A percentile compares a stretch with the other conserved stretches of the same genome.
Conservation (phyloP, 2,888 invertebrate genomes). For the Spicauda simplicius region DNA sequence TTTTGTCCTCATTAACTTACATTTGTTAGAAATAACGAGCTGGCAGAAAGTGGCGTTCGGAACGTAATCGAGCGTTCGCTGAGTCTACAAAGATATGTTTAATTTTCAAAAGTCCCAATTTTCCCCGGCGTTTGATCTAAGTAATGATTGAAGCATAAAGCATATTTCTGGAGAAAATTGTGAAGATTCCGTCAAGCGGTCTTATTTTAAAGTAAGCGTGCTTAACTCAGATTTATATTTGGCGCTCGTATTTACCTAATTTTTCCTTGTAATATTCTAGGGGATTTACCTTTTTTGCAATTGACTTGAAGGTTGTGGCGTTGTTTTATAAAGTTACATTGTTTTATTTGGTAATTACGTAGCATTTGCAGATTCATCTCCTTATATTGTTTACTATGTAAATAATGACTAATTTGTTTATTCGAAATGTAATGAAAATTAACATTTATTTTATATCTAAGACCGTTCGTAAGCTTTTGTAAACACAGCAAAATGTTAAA, state of each 20-base stretch:
- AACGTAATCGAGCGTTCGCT: constrained; percentile 15
- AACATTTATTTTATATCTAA: too few relatives aligned
- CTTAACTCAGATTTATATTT: neutral
- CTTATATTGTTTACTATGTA: too few relatives aligned
- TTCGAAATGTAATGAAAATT: too few relatives aligned
- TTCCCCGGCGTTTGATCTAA: constrained; percentile 22
- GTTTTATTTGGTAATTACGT: neutral
- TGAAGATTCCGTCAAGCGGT: neutral
- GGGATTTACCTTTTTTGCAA: neutral
- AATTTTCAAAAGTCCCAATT: constrained; percentile 17
- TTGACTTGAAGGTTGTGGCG: neutral
- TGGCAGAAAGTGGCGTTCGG: constrained; percentile 6
- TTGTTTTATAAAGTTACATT: neutral
- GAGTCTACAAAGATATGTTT: constrained; percentile 30
- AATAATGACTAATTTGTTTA: too few relatives aligned
- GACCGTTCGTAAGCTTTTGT: too few relatives aligned
- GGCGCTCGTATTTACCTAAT: constrained; percentile 1
- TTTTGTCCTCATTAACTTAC: constrained; percentile 12
- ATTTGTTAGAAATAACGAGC: constrained; percentile 24
- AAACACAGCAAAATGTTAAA: too few relatives aligned
- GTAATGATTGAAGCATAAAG: constrained; percentile 14
- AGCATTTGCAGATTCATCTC: too few relatives aligned
- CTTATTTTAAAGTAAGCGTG: constrained; percentile 4
- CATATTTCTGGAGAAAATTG: constrained; percentile 7
- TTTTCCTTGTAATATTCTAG: neutral